These are phyloP conservation scores for Porites rus DNA, from an alignment of 92 coral and sea anemone genomes.

Conservation along the genomic window DNA sequence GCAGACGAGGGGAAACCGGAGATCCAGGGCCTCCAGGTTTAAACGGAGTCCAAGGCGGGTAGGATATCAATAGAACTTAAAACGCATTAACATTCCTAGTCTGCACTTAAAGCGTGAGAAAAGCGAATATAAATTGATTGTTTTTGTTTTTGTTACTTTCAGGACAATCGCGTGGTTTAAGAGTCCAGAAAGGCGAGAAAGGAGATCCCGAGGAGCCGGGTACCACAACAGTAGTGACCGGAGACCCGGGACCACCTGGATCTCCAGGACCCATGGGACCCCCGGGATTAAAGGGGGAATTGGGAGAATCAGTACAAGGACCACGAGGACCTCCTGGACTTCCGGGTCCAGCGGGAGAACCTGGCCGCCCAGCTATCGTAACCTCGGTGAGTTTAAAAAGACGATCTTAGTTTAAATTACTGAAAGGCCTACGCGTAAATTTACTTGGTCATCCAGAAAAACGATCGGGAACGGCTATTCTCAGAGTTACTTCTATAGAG, in stretches of 20 bases:
- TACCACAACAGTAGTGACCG: constrained; percentile 20
- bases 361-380: constrained; percentile 39
- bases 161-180: constrained; percentile 20
- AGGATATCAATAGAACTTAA: too few relatives aligned
- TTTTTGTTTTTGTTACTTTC: background rate
- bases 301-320: constrained; percentile 12
- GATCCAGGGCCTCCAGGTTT: constrained; percentile 22
- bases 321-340: constrained; percentile 45
- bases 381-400: constrained; percentile 19
- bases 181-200: constrained; percentile 35
- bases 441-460: too few relatives aligned
- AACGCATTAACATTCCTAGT: background rate
- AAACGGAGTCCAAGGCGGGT: constrained; percentile 7
- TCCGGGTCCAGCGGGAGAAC: constrained; percentile 55
- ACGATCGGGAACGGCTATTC: too few relatives aligned
- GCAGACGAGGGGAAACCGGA: constrained; percentile 69
- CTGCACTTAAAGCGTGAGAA: background rate
- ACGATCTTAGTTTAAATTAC: background rate
- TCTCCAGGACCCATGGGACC: constrained; percentile 26
- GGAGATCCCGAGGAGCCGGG: constrained; percentile 31
- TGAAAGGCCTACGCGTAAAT: background rate
- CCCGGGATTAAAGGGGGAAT: constrained; percentile 49
- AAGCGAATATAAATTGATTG: background rate
- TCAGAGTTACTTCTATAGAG: too few relatives aligned
- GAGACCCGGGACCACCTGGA: constrained; percentile 39